A percentile compares a stretch with the other conserved stretches of the same genome.
These are phyloP conservation scores for Oryzaephilus surinamensis DNA, from an alignment of 1,140 invertebrate genomes.

Conservation along the genomic window DNA sequence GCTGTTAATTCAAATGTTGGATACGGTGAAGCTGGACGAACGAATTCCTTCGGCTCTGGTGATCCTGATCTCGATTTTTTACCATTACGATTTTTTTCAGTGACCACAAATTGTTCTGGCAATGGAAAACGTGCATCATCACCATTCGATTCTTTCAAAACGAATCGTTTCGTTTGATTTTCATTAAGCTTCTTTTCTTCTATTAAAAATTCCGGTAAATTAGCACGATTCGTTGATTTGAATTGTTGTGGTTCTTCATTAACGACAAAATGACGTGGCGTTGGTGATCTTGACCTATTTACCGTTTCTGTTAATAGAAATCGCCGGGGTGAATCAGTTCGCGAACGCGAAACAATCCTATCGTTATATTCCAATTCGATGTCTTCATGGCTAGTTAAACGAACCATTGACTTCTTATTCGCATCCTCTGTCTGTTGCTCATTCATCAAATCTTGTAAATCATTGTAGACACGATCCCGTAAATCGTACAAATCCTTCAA, in stretches of 20 bases:
- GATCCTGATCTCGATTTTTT: constrained; percentile 5
- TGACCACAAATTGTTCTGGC: constrained; percentile 4
- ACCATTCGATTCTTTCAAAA: neutral
- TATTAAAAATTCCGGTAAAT: constrained; percentile 17
- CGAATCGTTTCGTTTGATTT: neutral
- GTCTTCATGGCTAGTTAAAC: no score
- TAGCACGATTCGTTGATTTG: constrained; percentile 11
- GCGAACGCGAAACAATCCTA: constrained; percentile 5
- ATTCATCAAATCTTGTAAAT: no score
- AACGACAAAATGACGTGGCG: constrained; percentile 13
- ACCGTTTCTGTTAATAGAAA: constrained; percentile 18
- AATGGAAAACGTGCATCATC: neutral
- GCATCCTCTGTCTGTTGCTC: no score
- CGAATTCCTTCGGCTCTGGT: constrained; percentile 1
- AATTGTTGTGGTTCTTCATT: constrained; percentile 12
- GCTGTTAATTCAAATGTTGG: constrained; percentile 20
- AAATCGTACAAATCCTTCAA: no score
- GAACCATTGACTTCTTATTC: no score
- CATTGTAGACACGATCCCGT: no score
- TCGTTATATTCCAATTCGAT: constrained; percentile 16
- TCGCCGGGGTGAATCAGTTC: constrained; percentile 14
- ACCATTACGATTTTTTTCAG: constrained; percentile 1
- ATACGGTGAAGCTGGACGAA: constrained; percentile 22
- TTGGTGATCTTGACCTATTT: neutral
- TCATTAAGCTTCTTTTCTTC: constrained; percentile 5